These are phyloP conservation scores for Anthonomus grandis DNA, from an alignment of 1,140 invertebrate genomes.

Conservation along the genomic window DNA sequence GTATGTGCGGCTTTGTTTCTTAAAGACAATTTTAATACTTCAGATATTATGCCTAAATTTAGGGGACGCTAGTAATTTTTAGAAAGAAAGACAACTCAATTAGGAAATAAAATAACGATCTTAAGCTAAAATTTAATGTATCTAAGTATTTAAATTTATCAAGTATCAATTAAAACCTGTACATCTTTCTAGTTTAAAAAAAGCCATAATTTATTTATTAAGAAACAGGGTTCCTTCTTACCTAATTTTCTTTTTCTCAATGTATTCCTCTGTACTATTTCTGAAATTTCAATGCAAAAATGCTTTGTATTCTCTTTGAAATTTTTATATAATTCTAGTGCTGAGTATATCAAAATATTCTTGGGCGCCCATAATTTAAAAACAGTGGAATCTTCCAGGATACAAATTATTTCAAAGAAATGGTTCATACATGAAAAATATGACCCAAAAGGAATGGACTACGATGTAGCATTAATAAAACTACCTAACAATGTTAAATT, in stretches of 20 bases:
- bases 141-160: too few relatives aligned
- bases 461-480: constrained; percentile 29
- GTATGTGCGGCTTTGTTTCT: too few relatives aligned
- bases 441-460: constrained; percentile 1
- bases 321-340: constrained; percentile 9
- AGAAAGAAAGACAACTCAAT: too few relatives aligned
- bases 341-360: constrained; percentile 2
- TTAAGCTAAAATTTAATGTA: too few relatives aligned
- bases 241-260: background rate
- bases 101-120: too few relatives aligned
- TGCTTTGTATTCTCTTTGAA: background rate
- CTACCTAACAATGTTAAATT: constrained; percentile 16
- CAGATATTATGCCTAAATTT: too few relatives aligned
- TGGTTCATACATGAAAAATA: constrained; percentile 19
- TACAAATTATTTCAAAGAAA: background rate
- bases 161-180: background rate
- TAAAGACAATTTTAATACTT: too few relatives aligned
- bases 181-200: too few relatives aligned
- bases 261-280: background rate
- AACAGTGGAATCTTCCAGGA: background rate
- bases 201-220: too few relatives aligned
- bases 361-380: constrained; percentile 23
- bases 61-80: too few relatives aligned
- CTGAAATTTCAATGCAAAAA: background rate
- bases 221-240: too few relatives aligned